phyloP scores from a whole-genome alignment of 2,797 vertebrate species.

The Cossypha dichroa region DNA sequence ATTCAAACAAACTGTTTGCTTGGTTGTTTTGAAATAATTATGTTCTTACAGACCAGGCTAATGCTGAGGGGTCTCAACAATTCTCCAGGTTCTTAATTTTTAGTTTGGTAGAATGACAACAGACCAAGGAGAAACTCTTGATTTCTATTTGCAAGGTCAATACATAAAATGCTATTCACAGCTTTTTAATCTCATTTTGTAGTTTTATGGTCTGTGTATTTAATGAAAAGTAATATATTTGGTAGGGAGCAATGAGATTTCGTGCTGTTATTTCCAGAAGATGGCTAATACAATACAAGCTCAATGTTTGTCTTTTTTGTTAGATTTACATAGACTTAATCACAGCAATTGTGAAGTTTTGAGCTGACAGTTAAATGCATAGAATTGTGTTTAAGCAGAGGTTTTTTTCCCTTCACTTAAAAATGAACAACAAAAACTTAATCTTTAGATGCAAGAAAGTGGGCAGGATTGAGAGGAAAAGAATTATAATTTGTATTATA shows the following conservation, averaged over 20 bases:
- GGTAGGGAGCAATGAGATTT: conserved; percentile 22
- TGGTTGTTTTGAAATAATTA: background rate
- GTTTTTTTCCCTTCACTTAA: background rate
- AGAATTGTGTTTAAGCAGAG: background rate
- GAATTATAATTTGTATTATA: background rate
- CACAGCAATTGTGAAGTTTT: background rate
- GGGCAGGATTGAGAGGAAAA: background rate
- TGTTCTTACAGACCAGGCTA: background rate
- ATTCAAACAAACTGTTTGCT: background rate
- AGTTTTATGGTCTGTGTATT: conserved; percentile 18
- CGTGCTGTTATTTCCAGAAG: conserved; percentile 22
- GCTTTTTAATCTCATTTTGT: conserved; percentile 32
- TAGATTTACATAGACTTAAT: conserved; percentile 18
- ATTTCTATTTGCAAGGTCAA: background rate
- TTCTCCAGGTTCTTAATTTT: background rate
- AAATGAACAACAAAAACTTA: background rate
- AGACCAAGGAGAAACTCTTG: background rate
- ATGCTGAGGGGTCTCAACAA: background rate
- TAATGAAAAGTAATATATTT: conserved; percentile 40
- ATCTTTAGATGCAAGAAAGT: background rate
- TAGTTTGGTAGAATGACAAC: background rate
- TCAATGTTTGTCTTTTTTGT: background rate
- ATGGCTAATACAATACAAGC: conserved; percentile 13
- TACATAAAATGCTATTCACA: conserved; percentile 28
- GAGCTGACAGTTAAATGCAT: background rate